phyloP scores from a whole-genome alignment of 1,140 invertebrate genomes.

The Drosophila mauritiana region DNA sequence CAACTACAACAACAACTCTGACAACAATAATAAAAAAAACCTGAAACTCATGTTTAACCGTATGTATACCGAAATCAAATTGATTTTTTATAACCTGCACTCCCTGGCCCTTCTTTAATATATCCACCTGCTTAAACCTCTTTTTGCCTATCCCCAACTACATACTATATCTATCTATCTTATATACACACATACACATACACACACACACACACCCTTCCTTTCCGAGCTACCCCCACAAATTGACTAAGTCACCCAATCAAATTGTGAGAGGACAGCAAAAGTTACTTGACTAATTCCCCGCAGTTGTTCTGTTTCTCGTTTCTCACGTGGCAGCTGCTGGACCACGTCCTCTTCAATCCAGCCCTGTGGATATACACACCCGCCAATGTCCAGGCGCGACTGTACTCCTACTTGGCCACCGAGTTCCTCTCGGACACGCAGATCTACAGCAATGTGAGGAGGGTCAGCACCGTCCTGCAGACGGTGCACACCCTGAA shows the following conservation, averaged over 20 bases:
- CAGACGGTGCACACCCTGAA: slow-evolving; percentile 99
- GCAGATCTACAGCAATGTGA: slow-evolving; percentile 98
- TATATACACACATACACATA: neutral
- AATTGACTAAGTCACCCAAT: slow-evolving; percentile 13
- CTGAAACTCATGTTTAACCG: slow-evolving; percentile 30
- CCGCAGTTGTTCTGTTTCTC: slow-evolving; percentile 90
- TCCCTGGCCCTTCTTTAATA: neutral
- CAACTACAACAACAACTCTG: slow-evolving; percentile 60
- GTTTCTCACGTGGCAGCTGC: slow-evolving; percentile 94
- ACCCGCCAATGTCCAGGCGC: slow-evolving; percentile 97
- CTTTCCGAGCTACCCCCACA: slow-evolving; percentile 26
- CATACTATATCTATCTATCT: slow-evolving; percentile 16
- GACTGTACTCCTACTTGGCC: slow-evolving; percentile 98
- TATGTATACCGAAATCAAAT: slow-evolving; percentile 44
- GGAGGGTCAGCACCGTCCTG: slow-evolving; percentile 97
- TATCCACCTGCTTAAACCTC: slow-evolving; percentile 7
- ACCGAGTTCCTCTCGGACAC: slow-evolving; percentile 99
- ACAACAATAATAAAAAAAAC: slow-evolving; percentile 50
- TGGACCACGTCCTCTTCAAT: slow-evolving; percentile 99
- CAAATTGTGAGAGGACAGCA: slow-evolving; percentile 73
- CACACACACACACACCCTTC: slow-evolving; percentile 17
- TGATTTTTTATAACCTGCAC: slow-evolving; percentile 27
- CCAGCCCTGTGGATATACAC: slow-evolving; percentile 99
- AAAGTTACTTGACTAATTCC: slow-evolving; percentile 85
- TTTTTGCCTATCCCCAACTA: slow-evolving; percentile 14